Percentiles rank a stretch among this genome's conserved stretches.
phyloP scores from a whole-genome alignment of 2,888 invertebrate genomes.

The Steinernema scapterisci region DNA sequence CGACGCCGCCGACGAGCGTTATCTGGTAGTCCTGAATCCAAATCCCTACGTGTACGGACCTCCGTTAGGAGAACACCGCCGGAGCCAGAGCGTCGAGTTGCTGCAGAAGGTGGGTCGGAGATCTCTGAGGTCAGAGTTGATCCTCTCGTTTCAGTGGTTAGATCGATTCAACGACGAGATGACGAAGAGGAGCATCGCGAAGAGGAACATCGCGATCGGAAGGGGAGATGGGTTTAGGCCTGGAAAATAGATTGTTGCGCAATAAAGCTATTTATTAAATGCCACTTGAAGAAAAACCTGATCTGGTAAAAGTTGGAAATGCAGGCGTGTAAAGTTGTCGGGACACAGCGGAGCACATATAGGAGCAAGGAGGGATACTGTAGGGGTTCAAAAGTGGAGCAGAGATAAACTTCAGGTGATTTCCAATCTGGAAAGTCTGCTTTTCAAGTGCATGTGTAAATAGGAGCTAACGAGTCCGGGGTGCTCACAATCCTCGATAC shows the following conservation, averaged over 20 bases:
- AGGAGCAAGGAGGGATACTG: no score
- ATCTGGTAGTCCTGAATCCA: not conserved
- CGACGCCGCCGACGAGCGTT: not conserved
- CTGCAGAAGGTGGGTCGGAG: not conserved
- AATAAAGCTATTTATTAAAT: constrained; percentile 33
- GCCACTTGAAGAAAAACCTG: not conserved
- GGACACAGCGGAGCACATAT: not conserved
- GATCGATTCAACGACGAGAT: constrained; percentile 10
- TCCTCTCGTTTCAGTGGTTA: constrained; percentile 1
- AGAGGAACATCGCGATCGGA: constrained; percentile 63
- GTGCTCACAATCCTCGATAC: no score
- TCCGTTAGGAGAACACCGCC: not conserved
- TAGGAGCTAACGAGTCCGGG: no score
- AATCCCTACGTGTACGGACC: constrained; percentile 7
- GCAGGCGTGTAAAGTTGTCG: not conserved
- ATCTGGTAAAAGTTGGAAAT: not conserved
- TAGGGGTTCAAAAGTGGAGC: no score
- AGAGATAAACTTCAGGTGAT: no score
- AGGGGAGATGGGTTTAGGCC: constrained; percentile 61
- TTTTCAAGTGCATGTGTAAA: no score
- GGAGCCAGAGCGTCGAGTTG: not conserved
- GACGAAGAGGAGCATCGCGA: constrained; percentile 33
- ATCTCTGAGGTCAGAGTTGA: not conserved
- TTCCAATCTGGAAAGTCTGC: no score
- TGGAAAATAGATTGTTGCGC: constrained; percentile 46